A percentile compares a stretch with the other conserved stretches of the same genome.
Conservation (phyloP, 92 coral and sea anemone species). For the Porites divaricata region DNA sequence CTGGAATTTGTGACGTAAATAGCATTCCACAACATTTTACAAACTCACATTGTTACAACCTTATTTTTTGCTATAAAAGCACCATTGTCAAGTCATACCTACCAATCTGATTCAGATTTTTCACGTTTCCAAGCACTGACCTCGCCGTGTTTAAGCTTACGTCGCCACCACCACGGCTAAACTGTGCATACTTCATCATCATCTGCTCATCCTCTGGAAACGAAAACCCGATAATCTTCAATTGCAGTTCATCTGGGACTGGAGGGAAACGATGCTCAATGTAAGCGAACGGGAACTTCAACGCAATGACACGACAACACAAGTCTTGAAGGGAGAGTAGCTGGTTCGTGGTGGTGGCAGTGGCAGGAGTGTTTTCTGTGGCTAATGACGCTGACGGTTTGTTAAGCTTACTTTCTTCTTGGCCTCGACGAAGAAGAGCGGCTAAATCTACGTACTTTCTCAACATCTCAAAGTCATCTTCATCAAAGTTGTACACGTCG, state of each 20-base stretch:
- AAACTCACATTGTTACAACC: too few relatives aligned
- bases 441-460: too few relatives aligned
- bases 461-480: too few relatives aligned
- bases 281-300: slow-evolving; percentile 89
- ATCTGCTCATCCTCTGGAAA: slow-evolving; percentile 86
- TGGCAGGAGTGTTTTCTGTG: too few relatives aligned
- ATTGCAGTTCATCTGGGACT: slow-evolving; percentile 88
- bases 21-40: too few relatives aligned
- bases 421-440: too few relatives aligned
- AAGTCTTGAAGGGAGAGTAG: slow-evolving; percentile 69
- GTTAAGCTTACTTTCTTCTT: too few relatives aligned
- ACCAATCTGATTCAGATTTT: slow-evolving; percentile 91
- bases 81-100: slow-evolving; percentile 26
- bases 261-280: slow-evolving; percentile 93
- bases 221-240: slow-evolving; percentile 80
- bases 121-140: slow-evolving; percentile 68
- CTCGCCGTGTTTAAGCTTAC: slow-evolving; percentile 36
- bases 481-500: too few relatives aligned
- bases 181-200: slow-evolving; percentile 79
- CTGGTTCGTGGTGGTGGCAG: background rate
- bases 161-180: slow-evolving; percentile 59
- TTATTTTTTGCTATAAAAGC: too few relatives aligned
- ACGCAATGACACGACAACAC: slow-evolving; percentile 79
- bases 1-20: too few relatives aligned
- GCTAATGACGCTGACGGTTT: too few relatives aligned